Conservation (phyloP, 2,888 invertebrate genomes). For the Acanthosoma haemorrhoidale region DNA sequence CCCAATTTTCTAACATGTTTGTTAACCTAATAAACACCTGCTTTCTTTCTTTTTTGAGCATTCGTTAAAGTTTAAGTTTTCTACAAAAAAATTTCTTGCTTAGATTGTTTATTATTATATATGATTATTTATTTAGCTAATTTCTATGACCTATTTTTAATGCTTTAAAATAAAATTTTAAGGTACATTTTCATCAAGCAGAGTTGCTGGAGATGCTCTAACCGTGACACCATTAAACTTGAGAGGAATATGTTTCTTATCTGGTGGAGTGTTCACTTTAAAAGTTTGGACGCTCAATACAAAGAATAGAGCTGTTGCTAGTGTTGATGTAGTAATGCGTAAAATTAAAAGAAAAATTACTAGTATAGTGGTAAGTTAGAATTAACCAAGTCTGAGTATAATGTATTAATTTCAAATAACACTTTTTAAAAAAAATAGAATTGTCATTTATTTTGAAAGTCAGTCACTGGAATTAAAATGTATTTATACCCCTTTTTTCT, state of each 20-base stretch:
- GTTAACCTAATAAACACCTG: too few species aligned
- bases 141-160: too few species aligned
- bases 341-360: slow-evolving; percentile 71
- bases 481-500: background rate
- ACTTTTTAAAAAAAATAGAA: too few species aligned
- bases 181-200: slow-evolving; percentile 54
- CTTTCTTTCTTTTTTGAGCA: too few species aligned
- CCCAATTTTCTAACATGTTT: too few species aligned
- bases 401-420: too few species aligned
- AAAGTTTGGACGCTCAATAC: slow-evolving; percentile 70
- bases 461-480: background rate
- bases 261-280: slow-evolving; percentile 67
- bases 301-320: slow-evolving; percentile 62
- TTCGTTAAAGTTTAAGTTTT: too few species aligned
- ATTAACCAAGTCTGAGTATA: too few species aligned
- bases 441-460: background rate
- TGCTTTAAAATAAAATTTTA: too few species aligned
- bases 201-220: slow-evolving; percentile 66
- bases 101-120: too few species aligned
- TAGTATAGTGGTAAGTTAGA: slow-evolving; percentile 59
- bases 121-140: too few species aligned
- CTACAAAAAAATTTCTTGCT: too few species aligned
- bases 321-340: slow-evolving; percentile 69
- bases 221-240: slow-evolving; percentile 53
- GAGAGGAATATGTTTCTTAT: slow-evolving; percentile 62